These are phyloP conservation scores for Zonotrichia albicollis DNA, from an alignment of 2,797 vertebrate species.

Conservation along the genomic window DNA sequence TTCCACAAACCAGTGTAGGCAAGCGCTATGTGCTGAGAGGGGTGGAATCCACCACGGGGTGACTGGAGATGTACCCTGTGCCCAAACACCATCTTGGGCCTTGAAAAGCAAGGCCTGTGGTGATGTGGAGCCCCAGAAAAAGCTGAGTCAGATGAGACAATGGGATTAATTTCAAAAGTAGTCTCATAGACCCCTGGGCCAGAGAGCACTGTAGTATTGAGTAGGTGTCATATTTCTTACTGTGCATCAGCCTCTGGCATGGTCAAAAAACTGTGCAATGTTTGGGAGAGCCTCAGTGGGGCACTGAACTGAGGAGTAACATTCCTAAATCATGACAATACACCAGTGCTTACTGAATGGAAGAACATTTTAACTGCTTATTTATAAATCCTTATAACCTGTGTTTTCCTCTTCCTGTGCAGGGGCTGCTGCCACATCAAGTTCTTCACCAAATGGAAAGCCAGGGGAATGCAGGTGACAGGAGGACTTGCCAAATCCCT, in stretches of 20 bases:
- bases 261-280: fast-evolving
- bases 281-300: background rate
- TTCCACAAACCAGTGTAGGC: background rate
- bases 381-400: background rate
- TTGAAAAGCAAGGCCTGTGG: background rate
- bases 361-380: background rate
- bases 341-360: background rate
- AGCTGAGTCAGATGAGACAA: background rate
- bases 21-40: background rate
- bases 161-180: background rate
- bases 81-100: background rate
- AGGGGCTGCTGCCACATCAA: slow-evolving; percentile 85
- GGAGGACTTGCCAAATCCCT: slow-evolving; percentile 82
- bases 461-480: slow-evolving; percentile 98
- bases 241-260: background rate
- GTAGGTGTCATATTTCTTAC: background rate
- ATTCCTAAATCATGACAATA: background rate
- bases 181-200: background rate
- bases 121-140: background rate
- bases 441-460: slow-evolving; percentile 88
- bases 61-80: background rate
- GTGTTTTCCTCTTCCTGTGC: background rate
- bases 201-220: background rate
- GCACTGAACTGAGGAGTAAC: background rate
- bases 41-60: background rate